phyloP scores from a whole-genome alignment of 2,888 invertebrate genomes.

The Rotaria magnacalcarata region DNA sequence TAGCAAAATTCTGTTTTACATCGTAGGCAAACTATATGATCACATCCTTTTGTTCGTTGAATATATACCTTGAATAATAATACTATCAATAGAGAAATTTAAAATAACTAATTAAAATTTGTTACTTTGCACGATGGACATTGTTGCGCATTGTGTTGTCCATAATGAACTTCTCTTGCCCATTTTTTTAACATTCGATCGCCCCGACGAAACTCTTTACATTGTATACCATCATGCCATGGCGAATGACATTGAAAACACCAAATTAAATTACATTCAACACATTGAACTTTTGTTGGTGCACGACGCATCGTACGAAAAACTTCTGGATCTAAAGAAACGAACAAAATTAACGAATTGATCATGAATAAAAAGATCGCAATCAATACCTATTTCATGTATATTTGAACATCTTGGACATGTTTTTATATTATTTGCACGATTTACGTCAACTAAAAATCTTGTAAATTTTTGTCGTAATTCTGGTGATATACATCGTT shows the following conservation, averaged over 20 bases:
- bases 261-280: constrained; percentile 56
- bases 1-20: constrained; percentile 58
- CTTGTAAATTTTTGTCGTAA: constrained; percentile 20
- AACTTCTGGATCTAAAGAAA: neutral
- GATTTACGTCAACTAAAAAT: constrained; percentile 51
- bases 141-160: constrained; percentile 58
- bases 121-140: constrained; percentile 59
- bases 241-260: constrained; percentile 60
- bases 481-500: constrained; percentile 27
- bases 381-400: constrained; percentile 5
- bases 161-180: constrained; percentile 57
- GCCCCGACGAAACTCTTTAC: constrained; percentile 57
- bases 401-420: constrained; percentile 57
- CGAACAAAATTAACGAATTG: neutral
- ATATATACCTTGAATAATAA: constrained; percentile 52
- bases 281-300: constrained; percentile 51
- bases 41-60: constrained; percentile 59
- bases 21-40: constrained; percentile 54
- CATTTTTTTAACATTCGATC: constrained; percentile 58
- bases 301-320: neutral
- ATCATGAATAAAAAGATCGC: neutral
- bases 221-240: constrained; percentile 56
- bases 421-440: constrained; percentile 56
- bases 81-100: neutral
- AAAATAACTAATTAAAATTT: neutral